Conservation (phyloP, 2,797 vertebrate genomes). For the Australoheros facetus region DNA sequence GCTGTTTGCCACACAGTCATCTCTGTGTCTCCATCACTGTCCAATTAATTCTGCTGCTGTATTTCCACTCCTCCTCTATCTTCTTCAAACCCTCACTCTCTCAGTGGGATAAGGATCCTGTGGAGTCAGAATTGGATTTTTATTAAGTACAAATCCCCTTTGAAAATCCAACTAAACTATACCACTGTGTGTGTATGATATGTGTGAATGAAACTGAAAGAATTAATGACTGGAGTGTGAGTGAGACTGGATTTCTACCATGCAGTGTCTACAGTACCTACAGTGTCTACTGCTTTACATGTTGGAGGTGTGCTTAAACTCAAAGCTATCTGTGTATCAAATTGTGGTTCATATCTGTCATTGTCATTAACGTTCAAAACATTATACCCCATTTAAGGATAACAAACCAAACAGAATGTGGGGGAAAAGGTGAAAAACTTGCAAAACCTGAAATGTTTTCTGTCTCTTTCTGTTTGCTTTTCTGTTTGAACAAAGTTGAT, state of each 20-base stretch:
- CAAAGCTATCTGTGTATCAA: not conserved
- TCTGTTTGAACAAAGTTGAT: not conserved
- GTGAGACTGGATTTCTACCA: slow-evolving; percentile 3
- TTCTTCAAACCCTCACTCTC: slow-evolving; percentile 36
- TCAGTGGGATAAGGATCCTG: slow-evolving; percentile 49
- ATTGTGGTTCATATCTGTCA: not conserved
- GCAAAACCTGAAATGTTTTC: no score
- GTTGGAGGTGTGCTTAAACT: not conserved
- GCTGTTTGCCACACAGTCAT: slow-evolving; percentile 39
- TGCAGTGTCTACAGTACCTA: not conserved
- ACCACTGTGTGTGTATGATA: not conserved
- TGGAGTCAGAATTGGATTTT: slow-evolving; percentile 62
- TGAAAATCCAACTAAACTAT: slow-evolving; percentile 48
- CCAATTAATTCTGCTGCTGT: slow-evolving; percentile 62
- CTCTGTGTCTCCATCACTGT: slow-evolving; percentile 54
- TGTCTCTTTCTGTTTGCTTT: not conserved
- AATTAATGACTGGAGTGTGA: slow-evolving; percentile 34
- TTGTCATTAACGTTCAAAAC: not conserved
- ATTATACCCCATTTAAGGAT: not conserved
- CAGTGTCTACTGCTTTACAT: not conserved
- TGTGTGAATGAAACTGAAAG: slow-evolving; percentile 11
- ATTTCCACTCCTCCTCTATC: slow-evolving; percentile 31
- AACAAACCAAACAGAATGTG: not conserved
- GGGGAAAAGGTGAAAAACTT: not conserved
- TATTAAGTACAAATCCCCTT: slow-evolving; percentile 60